These are phyloP conservation scores for Cordylochernes scorpioides DNA, from an alignment of 2,888 invertebrate species.

Conservation along the genomic window DNA sequence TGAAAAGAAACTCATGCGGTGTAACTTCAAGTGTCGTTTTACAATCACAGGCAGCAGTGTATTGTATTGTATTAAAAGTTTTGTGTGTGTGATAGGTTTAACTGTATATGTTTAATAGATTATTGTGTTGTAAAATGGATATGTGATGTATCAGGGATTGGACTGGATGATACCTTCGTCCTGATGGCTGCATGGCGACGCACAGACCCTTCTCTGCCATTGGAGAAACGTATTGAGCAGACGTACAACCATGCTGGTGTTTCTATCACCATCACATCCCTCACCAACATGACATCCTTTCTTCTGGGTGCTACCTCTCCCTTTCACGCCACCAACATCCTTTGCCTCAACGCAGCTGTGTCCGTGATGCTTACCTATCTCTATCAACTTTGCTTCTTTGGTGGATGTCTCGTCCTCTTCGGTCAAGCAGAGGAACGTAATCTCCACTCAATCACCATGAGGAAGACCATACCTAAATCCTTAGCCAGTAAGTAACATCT, in stretches of 20 bases:
- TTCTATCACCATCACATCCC: constrained; percentile 73
- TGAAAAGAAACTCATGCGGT: too few species aligned
- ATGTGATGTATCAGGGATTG: too few species aligned
- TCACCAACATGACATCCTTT: constrained; percentile 37
- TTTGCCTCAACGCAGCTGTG: constrained; percentile 77
- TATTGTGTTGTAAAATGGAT: too few species aligned
- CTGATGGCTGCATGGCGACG: constrained; percentile 82
- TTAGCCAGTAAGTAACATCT: too few species aligned
- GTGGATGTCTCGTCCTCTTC: constrained; percentile 61
- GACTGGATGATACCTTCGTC: constrained; percentile 82
- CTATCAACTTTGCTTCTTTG: constrained; percentile 75
- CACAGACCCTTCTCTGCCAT: constrained; percentile 36
- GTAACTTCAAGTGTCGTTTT: too few species aligned
- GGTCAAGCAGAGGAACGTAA: constrained; percentile 69
- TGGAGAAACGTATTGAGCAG: constrained; percentile 58
- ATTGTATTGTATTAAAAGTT: too few species aligned
- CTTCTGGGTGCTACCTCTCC: constrained; percentile 46
- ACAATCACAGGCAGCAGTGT: too few species aligned
- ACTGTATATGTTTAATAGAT: too few species aligned
- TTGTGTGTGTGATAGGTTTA: too few species aligned
- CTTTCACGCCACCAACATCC: constrained; percentile 66
- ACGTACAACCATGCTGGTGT: constrained; percentile 78
- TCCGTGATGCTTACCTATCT: constrained; percentile 65
- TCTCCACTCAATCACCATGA: too few species aligned
- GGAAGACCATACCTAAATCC: too few species aligned